Evolutionary conservation across 1,140 invertebrate genomes (phyloP).

Genomic region (Venturia canescens): DNA sequence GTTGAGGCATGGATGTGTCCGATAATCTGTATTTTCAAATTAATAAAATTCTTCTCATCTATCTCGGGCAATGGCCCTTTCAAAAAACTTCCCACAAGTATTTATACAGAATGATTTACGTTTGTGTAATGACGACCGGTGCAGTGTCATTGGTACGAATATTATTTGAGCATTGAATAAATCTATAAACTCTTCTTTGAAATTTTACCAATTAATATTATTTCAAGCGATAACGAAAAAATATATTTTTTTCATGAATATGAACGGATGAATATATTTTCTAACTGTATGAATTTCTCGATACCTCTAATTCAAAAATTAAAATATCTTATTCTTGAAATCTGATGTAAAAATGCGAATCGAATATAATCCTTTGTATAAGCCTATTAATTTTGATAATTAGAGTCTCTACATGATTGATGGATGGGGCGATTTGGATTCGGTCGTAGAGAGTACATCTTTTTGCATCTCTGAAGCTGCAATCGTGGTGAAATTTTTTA

Average conservation of each 20-base stretch:
- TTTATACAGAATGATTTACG: background rate
- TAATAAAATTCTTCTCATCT: constrained; percentile 31
- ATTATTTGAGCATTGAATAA: background rate
- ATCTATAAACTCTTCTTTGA: background rate
- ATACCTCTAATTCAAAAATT: too few species aligned
- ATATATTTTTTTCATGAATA: too few species aligned
- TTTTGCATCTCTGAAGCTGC: background rate
- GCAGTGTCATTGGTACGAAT: background rate
- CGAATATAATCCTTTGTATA: too few species aligned
- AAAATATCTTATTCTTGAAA: too few species aligned
- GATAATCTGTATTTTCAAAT: constrained; percentile 25
- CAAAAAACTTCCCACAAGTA: constrained; percentile 18
- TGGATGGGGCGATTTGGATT: constrained; percentile 31
- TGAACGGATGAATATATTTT: too few species aligned
- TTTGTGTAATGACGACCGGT: background rate
- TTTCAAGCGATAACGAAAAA: too few species aligned
- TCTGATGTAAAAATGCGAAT: too few species aligned
- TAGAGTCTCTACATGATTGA: constrained; percentile 38
- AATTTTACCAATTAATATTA: background rate
- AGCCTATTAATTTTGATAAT: too few species aligned
- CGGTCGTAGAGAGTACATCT: constrained; percentile 16
- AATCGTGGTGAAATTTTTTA: background rate
- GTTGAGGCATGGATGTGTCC: constrained; percentile 28
- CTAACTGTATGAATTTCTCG: too few species aligned
- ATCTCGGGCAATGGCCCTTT: constrained; percentile 45